Percentiles rank a stretch among this genome's conserved stretches.
Evolutionary conservation across 2,113 vertebrate species (phyloP).

Genomic region (Coracopsis vasa): DNA sequence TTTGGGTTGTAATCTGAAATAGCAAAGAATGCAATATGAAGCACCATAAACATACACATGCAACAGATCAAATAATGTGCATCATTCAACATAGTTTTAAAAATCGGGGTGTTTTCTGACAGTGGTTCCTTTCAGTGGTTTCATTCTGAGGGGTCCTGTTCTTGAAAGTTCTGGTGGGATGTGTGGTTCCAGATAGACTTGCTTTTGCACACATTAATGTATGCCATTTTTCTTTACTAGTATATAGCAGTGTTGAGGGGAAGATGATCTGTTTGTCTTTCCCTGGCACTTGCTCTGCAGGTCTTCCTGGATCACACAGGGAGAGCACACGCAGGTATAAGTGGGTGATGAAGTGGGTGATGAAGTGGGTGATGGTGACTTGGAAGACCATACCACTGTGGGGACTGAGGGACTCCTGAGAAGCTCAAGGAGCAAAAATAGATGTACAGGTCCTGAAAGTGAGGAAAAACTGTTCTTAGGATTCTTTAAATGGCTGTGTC

Average conservation of each 20-base stretch:
- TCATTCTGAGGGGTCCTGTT: neutral
- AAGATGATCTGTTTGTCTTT: neutral
- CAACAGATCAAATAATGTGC: neutral
- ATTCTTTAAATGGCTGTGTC: neutral
- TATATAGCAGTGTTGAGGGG: neutral
- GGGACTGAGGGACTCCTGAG: neutral
- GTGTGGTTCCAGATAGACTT: neutral
- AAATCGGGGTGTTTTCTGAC: neutral
- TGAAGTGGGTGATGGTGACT: too few relatives aligned
- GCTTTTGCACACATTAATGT: neutral
- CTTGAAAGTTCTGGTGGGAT: neutral
- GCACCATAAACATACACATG: neutral
- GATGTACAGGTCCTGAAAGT: neutral
- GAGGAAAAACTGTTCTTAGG: neutral
- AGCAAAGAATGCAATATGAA: neutral
- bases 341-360: too few relatives aligned
- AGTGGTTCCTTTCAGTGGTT: fast-evolving
- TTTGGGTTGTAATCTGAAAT: neutral
- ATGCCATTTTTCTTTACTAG: neutral
- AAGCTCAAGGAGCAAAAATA: neutral
- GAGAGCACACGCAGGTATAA: fast-evolving
- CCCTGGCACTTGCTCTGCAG: neutral
- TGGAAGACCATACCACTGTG: fast-evolving
- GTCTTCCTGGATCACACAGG: neutral
- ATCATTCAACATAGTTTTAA: neutral